A percentile compares a stretch with the other conserved stretches of the same genome.
Evolutionary conservation across 2,888 invertebrate genomes (phyloP).

Genomic region (Metellina segmentata): DNA sequence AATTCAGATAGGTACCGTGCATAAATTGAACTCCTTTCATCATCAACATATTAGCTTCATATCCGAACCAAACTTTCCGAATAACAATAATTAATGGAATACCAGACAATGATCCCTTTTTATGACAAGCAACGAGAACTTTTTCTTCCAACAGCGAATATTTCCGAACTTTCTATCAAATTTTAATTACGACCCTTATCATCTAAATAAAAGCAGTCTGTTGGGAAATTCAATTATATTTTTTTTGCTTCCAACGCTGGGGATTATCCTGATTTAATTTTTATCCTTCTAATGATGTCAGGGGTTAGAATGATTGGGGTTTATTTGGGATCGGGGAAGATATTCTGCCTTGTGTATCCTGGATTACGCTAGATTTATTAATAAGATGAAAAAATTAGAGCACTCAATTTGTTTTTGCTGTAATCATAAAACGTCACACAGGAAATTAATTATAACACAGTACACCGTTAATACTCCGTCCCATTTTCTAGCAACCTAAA

Average conservation of each 20-base stretch:
- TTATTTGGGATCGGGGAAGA: not conserved
- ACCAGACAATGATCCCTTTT: not conserved
- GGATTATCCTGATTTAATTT: slow-evolving; percentile 1
- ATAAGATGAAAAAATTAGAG: not conserved
- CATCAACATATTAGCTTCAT: not conserved
- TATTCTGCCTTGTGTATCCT: not conserved
- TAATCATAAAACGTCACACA: no score
- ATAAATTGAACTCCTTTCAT: not conserved
- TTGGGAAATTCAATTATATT: not conserved
- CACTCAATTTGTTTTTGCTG: no score
- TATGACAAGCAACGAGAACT: not conserved
- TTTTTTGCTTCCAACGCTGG: not conserved
- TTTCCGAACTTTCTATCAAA: not conserved
- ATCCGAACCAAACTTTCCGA: not conserved
- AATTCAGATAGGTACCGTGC: not conserved
- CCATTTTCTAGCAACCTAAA: no score
- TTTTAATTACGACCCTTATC: not conserved
- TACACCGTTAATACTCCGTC: no score
- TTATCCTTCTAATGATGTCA: not conserved
- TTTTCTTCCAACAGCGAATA: not conserved
- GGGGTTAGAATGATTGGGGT: not conserved
- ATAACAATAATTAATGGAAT: not conserved
- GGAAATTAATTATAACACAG: no score
- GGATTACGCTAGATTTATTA: not conserved
- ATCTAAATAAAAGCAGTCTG: not conserved